These are phyloP conservation scores for Aythya baeri DNA, from an alignment of 2,113 vertebrate genomes.

Conservation along the genomic window DNA sequence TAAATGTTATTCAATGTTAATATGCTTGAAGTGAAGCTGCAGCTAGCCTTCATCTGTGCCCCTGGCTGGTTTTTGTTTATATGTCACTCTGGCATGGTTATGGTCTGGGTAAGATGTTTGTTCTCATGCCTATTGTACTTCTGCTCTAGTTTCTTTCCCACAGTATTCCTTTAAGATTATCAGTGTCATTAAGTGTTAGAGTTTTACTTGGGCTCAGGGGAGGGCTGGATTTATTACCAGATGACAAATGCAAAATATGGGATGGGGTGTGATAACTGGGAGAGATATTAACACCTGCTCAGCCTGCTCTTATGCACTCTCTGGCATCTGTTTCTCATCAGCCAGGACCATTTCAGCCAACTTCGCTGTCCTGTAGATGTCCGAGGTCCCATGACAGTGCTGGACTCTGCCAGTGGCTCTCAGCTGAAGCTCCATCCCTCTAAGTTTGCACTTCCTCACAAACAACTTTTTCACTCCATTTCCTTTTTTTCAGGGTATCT, in stretches of 20 bases:
- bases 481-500: neutral
- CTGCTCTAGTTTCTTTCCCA: neutral
- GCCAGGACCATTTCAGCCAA: neutral
- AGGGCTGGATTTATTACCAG: neutral
- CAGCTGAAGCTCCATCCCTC: neutral
- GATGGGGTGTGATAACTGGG: neutral
- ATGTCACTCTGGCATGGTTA: neutral
- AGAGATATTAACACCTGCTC: neutral
- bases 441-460: neutral
- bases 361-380: accelerated
- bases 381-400: neutral
- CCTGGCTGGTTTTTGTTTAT: neutral
- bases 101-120: neutral
- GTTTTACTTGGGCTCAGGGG: neutral
- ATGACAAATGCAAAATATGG: neutral
- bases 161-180: neutral
- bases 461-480: neutral
- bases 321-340: neutral
- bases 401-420: neutral
- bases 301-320: neutral
- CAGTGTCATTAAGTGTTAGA: neutral
- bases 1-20: neutral
- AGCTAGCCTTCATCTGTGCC: neutral
- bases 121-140: neutral
- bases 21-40: neutral